Evolutionary conservation across 2,113 vertebrate genomes (phyloP).

Genomic region (Sturnus vulgaris): DNA sequence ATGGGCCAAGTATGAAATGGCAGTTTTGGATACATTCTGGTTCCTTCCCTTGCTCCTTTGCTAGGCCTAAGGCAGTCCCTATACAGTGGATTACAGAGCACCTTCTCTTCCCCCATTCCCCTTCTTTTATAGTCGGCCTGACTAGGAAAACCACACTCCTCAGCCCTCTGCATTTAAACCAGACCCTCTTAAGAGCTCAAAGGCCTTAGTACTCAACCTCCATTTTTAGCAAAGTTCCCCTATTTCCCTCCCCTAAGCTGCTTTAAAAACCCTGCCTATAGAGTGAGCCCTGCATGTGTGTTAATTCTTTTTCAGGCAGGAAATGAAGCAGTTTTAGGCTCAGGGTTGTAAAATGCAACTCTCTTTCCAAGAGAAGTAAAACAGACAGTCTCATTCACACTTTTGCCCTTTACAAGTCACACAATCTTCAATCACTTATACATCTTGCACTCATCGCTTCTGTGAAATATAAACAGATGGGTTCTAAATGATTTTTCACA

Average conservation of each 20-base stretch:
- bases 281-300: not conserved
- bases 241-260: not conserved
- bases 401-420: slow-evolving; percentile 65
- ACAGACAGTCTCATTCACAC: slow-evolving; percentile 51
- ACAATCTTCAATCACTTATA: slow-evolving; percentile 61
- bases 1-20: not conserved
- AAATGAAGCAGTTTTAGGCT: not conserved
- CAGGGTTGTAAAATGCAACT: not conserved
- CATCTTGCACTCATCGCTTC: not conserved
- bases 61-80: not conserved
- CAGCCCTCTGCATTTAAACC: not conserved
- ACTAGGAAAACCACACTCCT: not conserved
- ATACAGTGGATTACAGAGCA: not conserved
- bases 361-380: slow-evolving; percentile 20
- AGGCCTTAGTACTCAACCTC: not conserved
- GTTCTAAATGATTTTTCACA: slow-evolving; percentile 30
- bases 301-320: slow-evolving; percentile 12
- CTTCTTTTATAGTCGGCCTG: not conserved
- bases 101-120: not conserved
- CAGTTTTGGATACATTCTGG: not conserved
- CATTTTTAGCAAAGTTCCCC: not conserved
- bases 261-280: not conserved
- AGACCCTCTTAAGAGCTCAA: not conserved
- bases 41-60: not conserved
- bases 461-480: slow-evolving; percentile 54